These are phyloP conservation scores for Hoplostethus atlanticus DNA, from an alignment of 2,797 vertebrate genomes.

Conservation along the genomic window DNA sequence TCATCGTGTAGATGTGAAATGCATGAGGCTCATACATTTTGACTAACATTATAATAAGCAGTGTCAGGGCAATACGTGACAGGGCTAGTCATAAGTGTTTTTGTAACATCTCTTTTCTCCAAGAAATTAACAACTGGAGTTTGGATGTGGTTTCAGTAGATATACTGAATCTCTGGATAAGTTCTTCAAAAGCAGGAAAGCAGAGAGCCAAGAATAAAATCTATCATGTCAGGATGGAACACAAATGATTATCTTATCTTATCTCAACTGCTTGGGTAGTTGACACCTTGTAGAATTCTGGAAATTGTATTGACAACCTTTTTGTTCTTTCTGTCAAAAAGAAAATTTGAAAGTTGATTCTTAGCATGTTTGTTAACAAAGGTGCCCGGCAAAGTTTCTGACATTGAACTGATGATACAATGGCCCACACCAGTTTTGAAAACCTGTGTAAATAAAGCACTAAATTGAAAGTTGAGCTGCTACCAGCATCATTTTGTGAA, in stretches of 20 bases:
- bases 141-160: constrained; percentile 33
- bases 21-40: too few relatives aligned
- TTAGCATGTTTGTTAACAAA: not conserved
- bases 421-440: too few relatives aligned
- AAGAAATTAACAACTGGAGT: constrained; percentile 17
- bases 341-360: not conserved
- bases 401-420: too few relatives aligned
- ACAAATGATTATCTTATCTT: not conserved
- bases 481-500: too few relatives aligned
- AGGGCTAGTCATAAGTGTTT: not conserved
- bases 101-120: constrained; percentile 4
- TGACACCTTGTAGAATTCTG: constrained; percentile 1
- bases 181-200: constrained; percentile 36
- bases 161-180: constrained; percentile 30
- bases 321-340: too few relatives aligned
- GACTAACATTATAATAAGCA: too few relatives aligned
- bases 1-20: too few relatives aligned
- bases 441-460: too few relatives aligned
- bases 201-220: constrained; percentile 36
- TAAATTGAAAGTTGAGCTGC: too few relatives aligned
- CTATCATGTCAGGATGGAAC: constrained; percentile 50
- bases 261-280: constrained; percentile 8
- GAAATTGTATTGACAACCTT: too few relatives aligned
- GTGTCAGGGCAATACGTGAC: too few relatives aligned
- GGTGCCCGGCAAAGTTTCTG: not conserved